phyloP scores from a whole-genome alignment of 23 tunicate species.

The Ascidia mentula region DNA sequence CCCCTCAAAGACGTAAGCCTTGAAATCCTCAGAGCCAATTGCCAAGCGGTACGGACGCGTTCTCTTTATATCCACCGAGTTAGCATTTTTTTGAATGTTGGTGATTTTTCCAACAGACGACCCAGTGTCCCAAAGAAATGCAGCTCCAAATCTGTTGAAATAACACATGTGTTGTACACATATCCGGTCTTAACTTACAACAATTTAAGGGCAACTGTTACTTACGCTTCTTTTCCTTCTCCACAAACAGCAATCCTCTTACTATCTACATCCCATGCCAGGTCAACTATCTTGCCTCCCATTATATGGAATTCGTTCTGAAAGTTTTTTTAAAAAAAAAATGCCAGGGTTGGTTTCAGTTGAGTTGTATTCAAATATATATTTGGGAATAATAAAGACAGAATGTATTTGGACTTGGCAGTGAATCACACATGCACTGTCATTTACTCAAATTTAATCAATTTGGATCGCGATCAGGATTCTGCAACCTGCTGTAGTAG shows the following conservation, averaged over 20 bases:
- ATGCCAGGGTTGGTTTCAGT: too few species aligned
- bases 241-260: slow-evolving; percentile 93
- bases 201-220: not conserved
- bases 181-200: not conserved
- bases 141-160: slow-evolving; percentile 50
- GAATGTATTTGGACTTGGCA: too few species aligned
- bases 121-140: slow-evolving; percentile 76
- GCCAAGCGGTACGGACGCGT: slow-evolving; percentile 67
- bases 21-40: slow-evolving; percentile 54
- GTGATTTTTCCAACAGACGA: slow-evolving; percentile 44
- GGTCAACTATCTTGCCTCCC: slow-evolving; percentile 54
- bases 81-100: slow-evolving; percentile 22
- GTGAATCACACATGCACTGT: too few species aligned
- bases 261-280: slow-evolving; percentile 87
- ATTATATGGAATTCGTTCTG: slow-evolving; percentile 63
- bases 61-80: slow-evolving; percentile 51
- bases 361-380: too few species aligned
- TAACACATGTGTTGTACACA: not conserved
- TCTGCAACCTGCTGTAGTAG: too few species aligned
- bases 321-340: not conserved
- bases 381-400: too few species aligned
- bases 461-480: too few species aligned
- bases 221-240: slow-evolving; percentile 58
- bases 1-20: slow-evolving; percentile 51
- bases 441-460: too few species aligned